Evolutionary conservation across 2,113 vertebrate species (phyloP), one percentile per base, ranked within the genome.

Genomic region (Plecotus auritus): DNA sequence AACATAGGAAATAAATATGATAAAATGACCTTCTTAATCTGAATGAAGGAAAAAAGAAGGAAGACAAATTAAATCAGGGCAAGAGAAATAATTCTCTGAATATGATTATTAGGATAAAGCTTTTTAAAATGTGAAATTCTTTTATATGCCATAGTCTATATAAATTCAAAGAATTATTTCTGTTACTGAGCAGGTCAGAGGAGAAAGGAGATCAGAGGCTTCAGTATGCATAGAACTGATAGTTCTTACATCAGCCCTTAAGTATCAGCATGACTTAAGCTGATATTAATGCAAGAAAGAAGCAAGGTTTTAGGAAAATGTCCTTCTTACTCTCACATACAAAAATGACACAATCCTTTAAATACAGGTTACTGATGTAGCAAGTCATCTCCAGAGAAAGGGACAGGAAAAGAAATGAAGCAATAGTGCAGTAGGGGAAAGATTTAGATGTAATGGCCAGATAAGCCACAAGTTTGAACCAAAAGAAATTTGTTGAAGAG

Each of bases 401-500:
- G 4, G 22, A 73, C 18, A 72, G 73, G 90, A n/a, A 73, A n/a
- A 76, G 54, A 72, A 85, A 54, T 22, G 67, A 85, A 78, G 47
- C 47, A 70, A 61, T 35, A 51, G 42, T 47, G 16, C 76, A 73
- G 17, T 0, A 61, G 80, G 17, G 88, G 51, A 84, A 80, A 90
- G 13, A 73, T 56, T 73, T 59, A 73, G 54, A 80, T 37, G 66
- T n/a, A 86, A 73, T 20, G 18, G 17, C 9, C 37, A 67, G n/a
- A 85, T 87, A 88, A 88, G 28, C n/a, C 88, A 45, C 22, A 14
- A 32, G 30, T 72, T 77, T 76, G 56, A 93, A 83, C 54, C 56
- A 74, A 74, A 85, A 90, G 66, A 94, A 85, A 74, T 89, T 78
- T 51, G 47, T 94, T 85, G 85, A 86, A 77, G 11, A 85, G 32